Evolutionary conservation across 2,888 invertebrate species (phyloP).

Genomic region (Eledona agricola): DNA sequence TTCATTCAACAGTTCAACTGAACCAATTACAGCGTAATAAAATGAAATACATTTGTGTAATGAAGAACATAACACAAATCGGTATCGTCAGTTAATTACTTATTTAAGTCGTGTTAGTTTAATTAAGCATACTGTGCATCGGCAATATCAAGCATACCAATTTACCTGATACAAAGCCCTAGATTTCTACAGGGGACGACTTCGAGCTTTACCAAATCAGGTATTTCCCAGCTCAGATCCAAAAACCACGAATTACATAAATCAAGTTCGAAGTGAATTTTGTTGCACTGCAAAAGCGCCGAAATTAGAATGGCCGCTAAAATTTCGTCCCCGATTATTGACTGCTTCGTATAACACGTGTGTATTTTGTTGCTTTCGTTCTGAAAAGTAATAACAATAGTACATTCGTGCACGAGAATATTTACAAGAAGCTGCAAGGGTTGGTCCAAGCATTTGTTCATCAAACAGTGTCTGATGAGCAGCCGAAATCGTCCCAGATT

Average conservation of each 20-base stretch:
- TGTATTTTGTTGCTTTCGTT: conserved; percentile 42
- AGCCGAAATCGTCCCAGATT: conserved; percentile 63
- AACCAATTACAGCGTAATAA: too few relatives aligned
- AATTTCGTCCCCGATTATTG: conserved; percentile 72
- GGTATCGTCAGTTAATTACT: too few relatives aligned
- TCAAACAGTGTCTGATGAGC: conserved; percentile 64
- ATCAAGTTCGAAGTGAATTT: conserved; percentile 65
- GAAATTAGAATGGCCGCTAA: conserved; percentile 68
- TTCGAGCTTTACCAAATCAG: conserved; percentile 65
- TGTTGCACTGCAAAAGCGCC: conserved; percentile 65
- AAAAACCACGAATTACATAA: conserved; percentile 69
- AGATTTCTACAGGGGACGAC: conserved; percentile 71
- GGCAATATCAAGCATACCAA: too few relatives aligned
- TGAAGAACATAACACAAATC: too few relatives aligned
- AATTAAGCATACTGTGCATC: too few relatives aligned
- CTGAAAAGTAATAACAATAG: conserved; percentile 36
- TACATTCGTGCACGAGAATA: conserved; percentile 5
- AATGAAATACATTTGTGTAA: too few relatives aligned
- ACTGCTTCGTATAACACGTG: conserved; percentile 57
- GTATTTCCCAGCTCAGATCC: conserved; percentile 71
- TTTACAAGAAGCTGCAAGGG: conserved; percentile 65
- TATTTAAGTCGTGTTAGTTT: too few relatives aligned
- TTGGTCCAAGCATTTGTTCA: conserved; percentile 65
- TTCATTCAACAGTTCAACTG: too few relatives aligned
- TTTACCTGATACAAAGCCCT: conserved; percentile 70